Percentiles rank a stretch among this genome's conserved stretches.
Conservation (phyloP, 2,888 invertebrate genomes). For the Himalopsyche japonica region DNA sequence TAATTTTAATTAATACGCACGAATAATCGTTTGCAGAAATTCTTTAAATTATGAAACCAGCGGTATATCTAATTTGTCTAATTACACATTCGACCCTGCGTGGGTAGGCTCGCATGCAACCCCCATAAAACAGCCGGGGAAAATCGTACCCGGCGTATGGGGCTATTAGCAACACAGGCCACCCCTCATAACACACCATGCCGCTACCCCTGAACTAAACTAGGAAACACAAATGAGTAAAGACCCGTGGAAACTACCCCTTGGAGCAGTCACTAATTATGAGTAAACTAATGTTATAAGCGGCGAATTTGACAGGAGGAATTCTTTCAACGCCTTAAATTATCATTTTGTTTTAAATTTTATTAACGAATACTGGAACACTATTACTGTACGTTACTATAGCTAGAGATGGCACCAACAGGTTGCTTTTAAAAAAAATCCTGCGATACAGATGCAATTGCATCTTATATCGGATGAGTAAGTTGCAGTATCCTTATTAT, state of each 20-base stretch:
- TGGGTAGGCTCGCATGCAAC: neutral
- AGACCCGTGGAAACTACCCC: neutral
- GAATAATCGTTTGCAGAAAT: neutral
- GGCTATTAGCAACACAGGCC: neutral
- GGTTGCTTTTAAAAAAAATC: no score
- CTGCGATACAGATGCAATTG: no score
- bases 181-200: neutral
- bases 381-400: no score
- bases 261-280: neutral
- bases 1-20: no score
- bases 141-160: conserved; percentile 1
- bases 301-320: neutral
- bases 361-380: neutral
- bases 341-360: neutral
- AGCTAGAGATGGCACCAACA: no score
- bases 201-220: neutral
- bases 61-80: neutral
- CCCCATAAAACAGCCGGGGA: neutral
- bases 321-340: neutral
- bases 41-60: neutral
- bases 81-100: neutral
- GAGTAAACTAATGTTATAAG: neutral
- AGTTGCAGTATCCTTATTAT: no score
- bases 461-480: no score
- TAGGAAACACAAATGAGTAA: neutral